phyloP scores from a whole-genome alignment of 2,888 invertebrate species.

The Plusia festucae region DNA sequence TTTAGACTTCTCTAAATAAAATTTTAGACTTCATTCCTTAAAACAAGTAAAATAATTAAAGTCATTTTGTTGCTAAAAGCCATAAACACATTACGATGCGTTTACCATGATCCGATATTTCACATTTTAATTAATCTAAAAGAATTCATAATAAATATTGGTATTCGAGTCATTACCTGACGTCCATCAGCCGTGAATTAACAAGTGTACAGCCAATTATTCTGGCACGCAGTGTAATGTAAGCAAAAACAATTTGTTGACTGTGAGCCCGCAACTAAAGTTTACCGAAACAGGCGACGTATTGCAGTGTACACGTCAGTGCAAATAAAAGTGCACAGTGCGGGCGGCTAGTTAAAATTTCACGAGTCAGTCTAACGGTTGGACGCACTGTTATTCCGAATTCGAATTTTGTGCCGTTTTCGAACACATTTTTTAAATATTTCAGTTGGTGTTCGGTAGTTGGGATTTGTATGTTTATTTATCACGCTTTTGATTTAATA shows the following conservation, averaged over 20 bases:
- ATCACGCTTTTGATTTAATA: constrained; percentile 11
- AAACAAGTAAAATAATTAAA: background rate
- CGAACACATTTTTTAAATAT: constrained; percentile 64
- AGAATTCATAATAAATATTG: constrained; percentile 42
- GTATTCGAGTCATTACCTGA: constrained; percentile 38
- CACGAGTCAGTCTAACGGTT: constrained; percentile 69
- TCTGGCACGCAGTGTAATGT: constrained; percentile 59
- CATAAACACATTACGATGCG: constrained; percentile 3
- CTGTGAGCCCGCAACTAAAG: constrained; percentile 51
- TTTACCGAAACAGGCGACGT: constrained; percentile 56
- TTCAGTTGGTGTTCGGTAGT: constrained; percentile 46
- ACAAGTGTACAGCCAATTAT: constrained; percentile 59
- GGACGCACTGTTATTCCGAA: constrained; percentile 62
- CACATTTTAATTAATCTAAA: constrained; percentile 37
- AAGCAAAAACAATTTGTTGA: constrained; percentile 64
- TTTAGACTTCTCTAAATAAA: too few species aligned
- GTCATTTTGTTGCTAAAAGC: background rate
- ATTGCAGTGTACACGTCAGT: constrained; percentile 67
- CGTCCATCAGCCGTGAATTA: constrained; percentile 50
- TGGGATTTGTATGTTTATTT: constrained; percentile 32
- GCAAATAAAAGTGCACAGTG: constrained; percentile 77
- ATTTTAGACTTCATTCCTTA: too few species aligned
- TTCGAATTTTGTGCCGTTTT: constrained; percentile 58
- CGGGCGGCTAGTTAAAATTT: constrained; percentile 77
- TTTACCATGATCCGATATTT: constrained; percentile 1